Evolutionary conservation across 2,888 invertebrate genomes (phyloP).

Genomic region (Chaetogeoica ovagalla): DNA sequence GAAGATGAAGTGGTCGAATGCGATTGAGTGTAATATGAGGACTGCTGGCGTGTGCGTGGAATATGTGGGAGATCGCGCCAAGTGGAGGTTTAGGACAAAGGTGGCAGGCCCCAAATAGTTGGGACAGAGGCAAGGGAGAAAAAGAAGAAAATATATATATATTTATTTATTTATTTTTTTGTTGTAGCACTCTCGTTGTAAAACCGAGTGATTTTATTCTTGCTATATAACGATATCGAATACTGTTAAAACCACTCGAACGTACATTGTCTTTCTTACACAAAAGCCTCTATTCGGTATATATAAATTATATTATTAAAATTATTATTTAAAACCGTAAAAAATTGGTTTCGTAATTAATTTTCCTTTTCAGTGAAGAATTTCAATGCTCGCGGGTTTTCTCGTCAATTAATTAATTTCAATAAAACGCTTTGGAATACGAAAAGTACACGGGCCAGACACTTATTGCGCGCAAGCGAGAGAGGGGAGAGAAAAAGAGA

Average conservation of each 20-base stretch:
- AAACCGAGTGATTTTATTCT: no score
- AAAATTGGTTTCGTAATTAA: conserved; percentile 1
- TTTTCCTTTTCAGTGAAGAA: not conserved
- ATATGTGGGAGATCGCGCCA: no score
- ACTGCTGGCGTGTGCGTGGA: no score
- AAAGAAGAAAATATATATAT: no score
- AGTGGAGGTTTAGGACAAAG: no score
- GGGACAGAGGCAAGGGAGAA: no score
- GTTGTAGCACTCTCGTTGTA: no score
- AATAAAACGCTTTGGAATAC: not conserved
- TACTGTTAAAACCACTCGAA: not conserved
- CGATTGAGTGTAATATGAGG: no score
- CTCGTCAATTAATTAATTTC: not conserved
- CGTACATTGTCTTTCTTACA: not conserved
- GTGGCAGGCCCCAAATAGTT: no score
- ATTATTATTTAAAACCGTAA: not conserved
- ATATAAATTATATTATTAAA: not conserved
- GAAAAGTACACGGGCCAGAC: not conserved
- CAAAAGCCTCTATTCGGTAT: not conserved
- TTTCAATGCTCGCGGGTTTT: not conserved
- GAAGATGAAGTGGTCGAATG: no score
- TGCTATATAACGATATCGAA: not conserved
- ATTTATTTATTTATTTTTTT: no score
- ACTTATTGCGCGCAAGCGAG: not conserved
- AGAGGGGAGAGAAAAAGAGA: no score